phyloP scores from a whole-genome alignment of 2,797 vertebrate species.

The Paguma larvata region DNA sequence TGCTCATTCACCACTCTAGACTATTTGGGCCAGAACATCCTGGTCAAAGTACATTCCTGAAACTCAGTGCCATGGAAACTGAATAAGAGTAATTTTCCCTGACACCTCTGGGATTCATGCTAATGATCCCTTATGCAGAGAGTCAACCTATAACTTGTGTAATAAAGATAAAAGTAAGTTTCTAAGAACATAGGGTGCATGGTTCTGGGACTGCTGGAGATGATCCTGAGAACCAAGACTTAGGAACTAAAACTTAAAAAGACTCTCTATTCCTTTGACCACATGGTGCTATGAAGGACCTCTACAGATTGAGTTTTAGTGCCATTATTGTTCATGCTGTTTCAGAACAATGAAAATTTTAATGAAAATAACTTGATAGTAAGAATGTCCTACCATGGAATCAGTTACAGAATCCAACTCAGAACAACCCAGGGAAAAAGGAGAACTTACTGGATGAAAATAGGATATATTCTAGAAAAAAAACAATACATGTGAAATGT shows the following conservation, averaged over 20 bases:
- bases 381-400: neutral
- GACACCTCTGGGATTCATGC: neutral
- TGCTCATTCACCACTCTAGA: neutral
- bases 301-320: neutral
- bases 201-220: neutral
- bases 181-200: neutral
- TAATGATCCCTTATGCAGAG: neutral
- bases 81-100: neutral
- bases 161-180: neutral
- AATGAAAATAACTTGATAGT: neutral
- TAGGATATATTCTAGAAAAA: neutral
- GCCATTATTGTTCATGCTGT: neutral
- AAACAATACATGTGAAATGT: neutral
- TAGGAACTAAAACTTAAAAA: neutral
- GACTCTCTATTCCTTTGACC: neutral
- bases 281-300: neutral
- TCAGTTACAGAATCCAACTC: neutral
- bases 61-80: neutral
- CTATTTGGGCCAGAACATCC: neutral
- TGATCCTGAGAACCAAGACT: neutral
- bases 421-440: neutral
- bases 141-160: neutral
- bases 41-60: neutral
- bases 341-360: constrained; percentile 17
- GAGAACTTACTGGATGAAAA: neutral